phyloP scores from a whole-genome alignment of 1,140 invertebrate genomes.

The Cydia fagiglandana region DNA sequence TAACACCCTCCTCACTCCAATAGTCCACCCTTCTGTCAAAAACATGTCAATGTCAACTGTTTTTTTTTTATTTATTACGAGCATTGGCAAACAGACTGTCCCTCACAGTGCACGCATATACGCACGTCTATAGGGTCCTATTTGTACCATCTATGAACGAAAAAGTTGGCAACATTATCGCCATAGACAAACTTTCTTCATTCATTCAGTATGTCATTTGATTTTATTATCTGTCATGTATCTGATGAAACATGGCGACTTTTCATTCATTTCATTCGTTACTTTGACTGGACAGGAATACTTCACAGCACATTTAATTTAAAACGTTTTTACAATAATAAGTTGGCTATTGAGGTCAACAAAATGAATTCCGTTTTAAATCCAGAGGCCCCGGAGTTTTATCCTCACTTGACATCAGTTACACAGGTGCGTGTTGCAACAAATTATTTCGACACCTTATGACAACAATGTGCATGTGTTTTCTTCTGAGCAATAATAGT shows the following conservation, averaged over 20 bases:
- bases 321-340: constrained; percentile 12
- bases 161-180: no score
- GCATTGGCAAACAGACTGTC: no score
- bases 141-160: no score
- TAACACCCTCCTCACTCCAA: constrained; percentile 19
- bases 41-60: constrained; percentile 17
- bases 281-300: constrained; percentile 16
- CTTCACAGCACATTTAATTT: constrained; percentile 32
- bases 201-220: constrained; percentile 20
- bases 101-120: no score
- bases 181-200: constrained; percentile 25
- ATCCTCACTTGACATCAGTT: constrained; percentile 54
- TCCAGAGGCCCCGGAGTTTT: constrained; percentile 66
- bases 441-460: constrained; percentile 34
- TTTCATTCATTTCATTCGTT: constrained; percentile 33
- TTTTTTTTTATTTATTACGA: no score
- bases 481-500: constrained; percentile 31
- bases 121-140: no score
- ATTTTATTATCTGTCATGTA: neutral
- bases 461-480: constrained; percentile 52
- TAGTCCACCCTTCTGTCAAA: constrained; percentile 11
- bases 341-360: constrained; percentile 31
- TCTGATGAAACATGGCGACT: constrained; percentile 21
- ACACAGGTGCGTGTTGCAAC: constrained; percentile 55
- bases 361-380: constrained; percentile 66